phyloP scores from a whole-genome alignment of 1,140 invertebrate genomes.

The Bicyclus anynana region DNA sequence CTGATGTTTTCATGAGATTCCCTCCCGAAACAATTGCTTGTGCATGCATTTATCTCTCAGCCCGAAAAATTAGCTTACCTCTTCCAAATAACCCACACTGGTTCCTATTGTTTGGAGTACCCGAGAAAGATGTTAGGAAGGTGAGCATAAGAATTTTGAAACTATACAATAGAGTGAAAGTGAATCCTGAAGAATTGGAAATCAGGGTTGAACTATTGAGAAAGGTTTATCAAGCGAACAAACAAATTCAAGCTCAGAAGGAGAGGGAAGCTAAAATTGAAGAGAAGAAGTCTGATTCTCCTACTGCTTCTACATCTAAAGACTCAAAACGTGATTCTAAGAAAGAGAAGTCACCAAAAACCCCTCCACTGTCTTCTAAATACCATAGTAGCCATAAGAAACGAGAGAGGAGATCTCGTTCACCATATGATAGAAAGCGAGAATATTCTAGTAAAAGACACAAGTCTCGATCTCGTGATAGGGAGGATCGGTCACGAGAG shows the following conservation, averaged over 20 bases:
- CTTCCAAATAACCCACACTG: conserved; percentile 93
- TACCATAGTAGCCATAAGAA: conserved; percentile 74
- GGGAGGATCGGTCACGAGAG: conserved; percentile 62
- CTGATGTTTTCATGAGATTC: conserved; percentile 97
- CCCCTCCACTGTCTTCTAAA: conserved; percentile 61
- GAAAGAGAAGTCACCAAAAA: conserved; percentile 70
- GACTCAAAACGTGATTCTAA: conserved; percentile 56
- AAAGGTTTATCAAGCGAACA: conserved; percentile 71
- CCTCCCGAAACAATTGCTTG: conserved; percentile 98
- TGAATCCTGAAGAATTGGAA: conserved; percentile 77
- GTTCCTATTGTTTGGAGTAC: conserved; percentile 92
- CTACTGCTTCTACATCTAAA: conserved; percentile 59
- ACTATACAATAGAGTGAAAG: conserved; percentile 89
- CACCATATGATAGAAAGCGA: conserved; percentile 72
- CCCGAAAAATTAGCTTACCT: conserved; percentile 89
- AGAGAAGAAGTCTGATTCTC: conserved; percentile 61
- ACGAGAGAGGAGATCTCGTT: conserved; percentile 65
- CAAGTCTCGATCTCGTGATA: conserved; percentile 62
- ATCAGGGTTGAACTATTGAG: conserved; percentile 61
- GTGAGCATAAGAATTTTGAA: conserved; percentile 90
- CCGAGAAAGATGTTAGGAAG: conserved; percentile 89
- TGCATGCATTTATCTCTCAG: conserved; percentile 97
- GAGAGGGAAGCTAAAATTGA: conserved; percentile 55
- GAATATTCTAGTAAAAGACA: conserved; percentile 69
- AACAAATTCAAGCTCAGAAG: conserved; percentile 60